Percentiles rank a stretch among this genome's conserved stretches.
Conservation (phyloP, 2,888 invertebrate species). For the Hirtodrosophila duncani region DNA sequence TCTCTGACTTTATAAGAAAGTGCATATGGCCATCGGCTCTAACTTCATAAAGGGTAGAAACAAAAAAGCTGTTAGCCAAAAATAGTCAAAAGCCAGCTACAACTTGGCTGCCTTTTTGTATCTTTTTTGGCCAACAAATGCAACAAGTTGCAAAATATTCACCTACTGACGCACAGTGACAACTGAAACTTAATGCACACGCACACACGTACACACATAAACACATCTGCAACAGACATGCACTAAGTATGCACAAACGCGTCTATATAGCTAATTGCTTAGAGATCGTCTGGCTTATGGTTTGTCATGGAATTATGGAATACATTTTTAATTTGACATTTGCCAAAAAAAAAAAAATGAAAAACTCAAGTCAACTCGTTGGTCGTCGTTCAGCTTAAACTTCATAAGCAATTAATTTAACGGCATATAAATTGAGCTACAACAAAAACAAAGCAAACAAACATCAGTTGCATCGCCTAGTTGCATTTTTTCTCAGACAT, state of each 20-base stretch:
- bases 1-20: slow-evolving; percentile 7
- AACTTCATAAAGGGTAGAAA: slow-evolving; percentile 7
- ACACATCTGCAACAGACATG: slow-evolving; percentile 4
- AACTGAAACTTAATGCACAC: slow-evolving; percentile 47
- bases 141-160: slow-evolving; percentile 67
- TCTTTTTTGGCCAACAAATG: slow-evolving; percentile 36
- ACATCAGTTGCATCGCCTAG: slow-evolving; percentile 58
- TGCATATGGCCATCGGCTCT: slow-evolving; percentile 3
- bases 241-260: slow-evolving; percentile 3
- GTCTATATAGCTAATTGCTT: slow-evolving; percentile 60
- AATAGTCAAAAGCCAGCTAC: slow-evolving; percentile 45
- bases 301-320: slow-evolving; percentile 54
- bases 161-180: slow-evolving; percentile 51
- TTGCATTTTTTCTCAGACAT: slow-evolving; percentile 71
- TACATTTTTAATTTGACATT: slow-evolving; percentile 73
- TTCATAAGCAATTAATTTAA: slow-evolving; percentile 71
- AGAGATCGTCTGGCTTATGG: slow-evolving; percentile 38
- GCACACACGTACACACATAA: slow-evolving; percentile 24
- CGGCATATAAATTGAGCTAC: slow-evolving; percentile 63
- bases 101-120: too few relatives aligned
- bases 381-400: slow-evolving; percentile 59
- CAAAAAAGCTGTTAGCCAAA: slow-evolving; percentile 49
- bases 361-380: slow-evolving; percentile 20
- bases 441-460: slow-evolving; percentile 20
- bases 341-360: slow-evolving; percentile 50